Evolutionary conservation across 2,113 vertebrate genomes (phyloP).

Genomic region (Ginglymostoma cirratum): DNA sequence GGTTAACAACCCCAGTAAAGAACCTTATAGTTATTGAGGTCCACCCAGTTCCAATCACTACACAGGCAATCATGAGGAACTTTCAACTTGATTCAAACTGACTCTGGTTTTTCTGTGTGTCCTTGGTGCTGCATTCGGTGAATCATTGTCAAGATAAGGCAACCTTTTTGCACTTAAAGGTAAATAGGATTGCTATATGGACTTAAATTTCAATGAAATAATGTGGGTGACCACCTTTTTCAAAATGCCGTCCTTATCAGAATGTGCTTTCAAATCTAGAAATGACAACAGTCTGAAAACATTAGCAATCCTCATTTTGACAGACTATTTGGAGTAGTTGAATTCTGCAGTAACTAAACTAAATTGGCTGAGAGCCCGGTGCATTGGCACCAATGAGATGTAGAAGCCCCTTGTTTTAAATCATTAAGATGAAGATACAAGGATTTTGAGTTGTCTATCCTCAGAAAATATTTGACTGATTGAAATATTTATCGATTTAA

Average conservation of each 20-base stretch:
- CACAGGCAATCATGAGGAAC: too few relatives aligned
- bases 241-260: background rate
- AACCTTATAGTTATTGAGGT: too few relatives aligned
- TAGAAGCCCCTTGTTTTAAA: background rate
- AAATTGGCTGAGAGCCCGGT: background rate
- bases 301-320: background rate
- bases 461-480: background rate
- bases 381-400: background rate
- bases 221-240: background rate
- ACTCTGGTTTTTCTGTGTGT: background rate
- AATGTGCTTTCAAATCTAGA: background rate
- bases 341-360: background rate
- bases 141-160: background rate
- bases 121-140: background rate
- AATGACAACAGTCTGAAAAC: background rate
- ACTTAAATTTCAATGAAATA: background rate
- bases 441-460: background rate
- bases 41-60: too few relatives aligned
- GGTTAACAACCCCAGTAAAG: background rate
- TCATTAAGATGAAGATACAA: background rate
- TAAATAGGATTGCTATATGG: background rate
- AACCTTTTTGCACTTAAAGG: background rate
- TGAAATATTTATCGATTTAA: background rate
- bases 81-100: background rate
- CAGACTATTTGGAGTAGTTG: background rate